Conservation (phyloP, 2,797 vertebrate species). For the Myripristis murdjan region DNA sequence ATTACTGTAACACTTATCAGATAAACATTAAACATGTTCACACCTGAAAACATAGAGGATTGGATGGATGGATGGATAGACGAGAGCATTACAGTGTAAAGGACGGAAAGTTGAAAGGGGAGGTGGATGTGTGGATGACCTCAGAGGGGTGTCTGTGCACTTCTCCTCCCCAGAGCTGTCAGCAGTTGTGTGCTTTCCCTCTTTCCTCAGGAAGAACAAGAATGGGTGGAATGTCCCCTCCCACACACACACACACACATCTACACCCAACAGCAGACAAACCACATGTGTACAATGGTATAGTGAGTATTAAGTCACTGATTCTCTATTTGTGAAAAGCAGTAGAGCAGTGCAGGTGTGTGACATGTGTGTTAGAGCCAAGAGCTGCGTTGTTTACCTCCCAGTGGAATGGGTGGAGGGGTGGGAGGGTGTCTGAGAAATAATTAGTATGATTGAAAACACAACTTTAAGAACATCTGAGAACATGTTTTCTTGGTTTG, state of each 20-base stretch:
- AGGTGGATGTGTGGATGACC: constrained; percentile 55
- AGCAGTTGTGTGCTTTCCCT: constrained; percentile 54
- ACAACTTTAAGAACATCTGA: too few relatives aligned
- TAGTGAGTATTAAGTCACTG: too few relatives aligned
- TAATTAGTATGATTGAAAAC: too few relatives aligned
- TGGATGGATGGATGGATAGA: constrained; percentile 9
- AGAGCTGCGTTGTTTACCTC: neutral
- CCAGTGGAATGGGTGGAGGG: neutral
- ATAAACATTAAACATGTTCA: too few relatives aligned
- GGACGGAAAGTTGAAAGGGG: constrained; percentile 30
- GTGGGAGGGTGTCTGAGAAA: too few relatives aligned
- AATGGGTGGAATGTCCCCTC: constrained; percentile 73
- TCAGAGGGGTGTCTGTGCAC: constrained; percentile 32
- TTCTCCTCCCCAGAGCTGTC: constrained; percentile 54
- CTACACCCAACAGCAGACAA: constrained; percentile 18
- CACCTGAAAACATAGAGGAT: too few relatives aligned
- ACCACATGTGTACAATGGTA: neutral
- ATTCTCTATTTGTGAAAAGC: neutral
- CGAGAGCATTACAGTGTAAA: neutral
- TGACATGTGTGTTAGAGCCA: too few relatives aligned
- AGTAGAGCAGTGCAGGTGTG: neutral
- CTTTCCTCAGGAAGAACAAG: constrained; percentile 77
- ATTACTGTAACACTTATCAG: too few relatives aligned
- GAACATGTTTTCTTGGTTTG: too few relatives aligned
- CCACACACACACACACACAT: constrained; percentile 32